phyloP scores from a whole-genome alignment of 2,888 invertebrate species.

The Lepidocyrtoides sp. region DNA sequence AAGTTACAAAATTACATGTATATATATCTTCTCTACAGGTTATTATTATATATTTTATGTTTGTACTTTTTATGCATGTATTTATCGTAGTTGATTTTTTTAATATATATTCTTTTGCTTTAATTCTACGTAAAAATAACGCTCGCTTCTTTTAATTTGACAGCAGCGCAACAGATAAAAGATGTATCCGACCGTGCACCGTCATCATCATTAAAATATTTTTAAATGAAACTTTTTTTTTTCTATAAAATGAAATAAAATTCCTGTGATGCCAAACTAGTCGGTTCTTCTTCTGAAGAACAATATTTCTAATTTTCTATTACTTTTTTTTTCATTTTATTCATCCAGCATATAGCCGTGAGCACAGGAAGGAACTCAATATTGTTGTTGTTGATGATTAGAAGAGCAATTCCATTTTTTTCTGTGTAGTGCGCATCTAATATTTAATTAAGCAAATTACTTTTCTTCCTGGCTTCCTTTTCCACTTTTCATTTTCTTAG shows the following conservation, averaged over 20 bases:
- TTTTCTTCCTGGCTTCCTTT: background rate
- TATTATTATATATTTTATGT: too few species aligned
- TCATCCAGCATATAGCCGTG: background rate
- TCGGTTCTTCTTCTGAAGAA: background rate
- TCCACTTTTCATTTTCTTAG: background rate
- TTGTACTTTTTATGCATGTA: background rate
- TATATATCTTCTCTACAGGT: too few species aligned
- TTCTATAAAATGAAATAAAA: too few species aligned
- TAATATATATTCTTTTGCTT: background rate
- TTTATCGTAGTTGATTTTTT: background rate
- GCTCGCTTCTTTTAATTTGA: conserved; percentile 23
- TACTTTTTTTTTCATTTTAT: background rate
- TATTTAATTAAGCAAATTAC: conserved; percentile 38
- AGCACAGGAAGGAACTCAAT: background rate
- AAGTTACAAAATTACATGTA: too few species aligned
- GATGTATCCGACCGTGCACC: background rate
- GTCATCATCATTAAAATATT: background rate
- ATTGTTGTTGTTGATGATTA: too few species aligned
- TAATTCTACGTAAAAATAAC: background rate
- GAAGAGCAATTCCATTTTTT: background rate
- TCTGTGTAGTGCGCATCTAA: conserved; percentile 16
- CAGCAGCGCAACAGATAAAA: background rate
- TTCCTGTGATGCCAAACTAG: background rate
- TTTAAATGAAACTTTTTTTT: background rate
- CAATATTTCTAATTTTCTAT: background rate